A percentile compares a stretch with the other conserved stretches of the same genome.
Evolutionary conservation across 37 sponge, comb jelly and placozoan genomes (phyloP).

Genomic region (Aplysina aerophoba): DNA sequence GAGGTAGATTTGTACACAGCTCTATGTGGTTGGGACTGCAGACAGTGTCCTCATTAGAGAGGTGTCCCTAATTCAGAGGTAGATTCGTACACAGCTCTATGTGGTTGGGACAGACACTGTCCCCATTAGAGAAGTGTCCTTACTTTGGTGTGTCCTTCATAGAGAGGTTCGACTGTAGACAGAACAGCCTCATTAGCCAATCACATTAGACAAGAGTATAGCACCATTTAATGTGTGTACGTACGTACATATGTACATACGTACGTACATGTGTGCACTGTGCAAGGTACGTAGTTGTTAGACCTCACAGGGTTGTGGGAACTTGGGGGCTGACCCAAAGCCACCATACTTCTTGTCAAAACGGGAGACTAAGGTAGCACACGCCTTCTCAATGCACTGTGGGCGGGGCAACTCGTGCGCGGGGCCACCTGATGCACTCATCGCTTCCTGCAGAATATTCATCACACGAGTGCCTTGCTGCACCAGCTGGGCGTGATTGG

Average conservation of each 20-base stretch:
- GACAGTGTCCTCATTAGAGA: too few species aligned
- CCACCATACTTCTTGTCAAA: constrained; percentile 71
- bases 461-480: constrained; percentile 17
- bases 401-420: constrained; percentile 1
- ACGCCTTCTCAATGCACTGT: constrained; percentile 61
- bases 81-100: too few species aligned
- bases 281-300: not conserved
- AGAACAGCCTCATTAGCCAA: too few species aligned
- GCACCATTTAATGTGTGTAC: not conserved
- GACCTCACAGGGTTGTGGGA: constrained; percentile 76
- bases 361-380: constrained; percentile 32
- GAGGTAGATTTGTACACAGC: too few species aligned
- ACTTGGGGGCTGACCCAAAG: constrained; percentile 76
- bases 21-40: too few species aligned
- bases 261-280: not conserved
- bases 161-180: too few species aligned
- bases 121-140: too few species aligned
- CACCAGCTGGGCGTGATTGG: not conserved
- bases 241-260: not conserved
- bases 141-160: too few species aligned
- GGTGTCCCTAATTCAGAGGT: too few species aligned
- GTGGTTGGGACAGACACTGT: too few species aligned
- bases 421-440: not conserved
- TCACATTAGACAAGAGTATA: too few species aligned
- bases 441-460: not conserved